phyloP scores from a whole-genome alignment of 2,888 invertebrate genomes.

The Hirtodrosophila confusa region DNA sequence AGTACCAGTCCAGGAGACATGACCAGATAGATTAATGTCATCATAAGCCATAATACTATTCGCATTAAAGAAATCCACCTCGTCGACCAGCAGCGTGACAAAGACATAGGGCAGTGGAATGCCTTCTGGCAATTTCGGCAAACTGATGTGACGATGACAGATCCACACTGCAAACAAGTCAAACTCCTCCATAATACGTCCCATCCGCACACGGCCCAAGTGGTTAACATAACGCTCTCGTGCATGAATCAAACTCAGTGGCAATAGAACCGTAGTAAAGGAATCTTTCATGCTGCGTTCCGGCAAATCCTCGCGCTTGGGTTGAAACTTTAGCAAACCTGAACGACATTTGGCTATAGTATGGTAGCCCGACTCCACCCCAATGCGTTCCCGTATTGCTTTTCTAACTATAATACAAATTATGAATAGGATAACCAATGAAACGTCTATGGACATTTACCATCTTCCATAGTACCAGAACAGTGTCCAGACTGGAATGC shows the following conservation, averaged over 20 bases:
- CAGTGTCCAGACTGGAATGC: conserved; percentile 38
- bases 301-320: conserved; percentile 86
- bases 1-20: conserved; percentile 89
- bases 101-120: conserved; percentile 87
- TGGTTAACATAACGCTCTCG: conserved; percentile 88
- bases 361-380: conserved; percentile 82
- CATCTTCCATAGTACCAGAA: conserved; percentile 58
- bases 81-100: conserved; percentile 90
- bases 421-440: background rate
- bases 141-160: conserved; percentile 87
- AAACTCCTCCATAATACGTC: conserved; percentile 90
- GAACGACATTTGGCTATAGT: conserved; percentile 84
- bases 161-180: conserved; percentile 92
- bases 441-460: conserved; percentile 23
- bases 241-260: conserved; percentile 86
- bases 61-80: conserved; percentile 85
- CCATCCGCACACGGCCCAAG: conserved; percentile 87
- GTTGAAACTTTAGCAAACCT: conserved; percentile 85
- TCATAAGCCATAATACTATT: conserved; percentile 83
- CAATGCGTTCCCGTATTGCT: conserved; percentile 73
- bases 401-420: conserved; percentile 49
- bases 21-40: conserved; percentile 89
- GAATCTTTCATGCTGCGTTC: conserved; percentile 88
- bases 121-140: conserved; percentile 86
- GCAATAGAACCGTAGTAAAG: conserved; percentile 87